These are phyloP conservation scores for Agrotis exclamationis DNA, from an alignment of 2,888 invertebrate genomes.

Conservation along the genomic window DNA sequence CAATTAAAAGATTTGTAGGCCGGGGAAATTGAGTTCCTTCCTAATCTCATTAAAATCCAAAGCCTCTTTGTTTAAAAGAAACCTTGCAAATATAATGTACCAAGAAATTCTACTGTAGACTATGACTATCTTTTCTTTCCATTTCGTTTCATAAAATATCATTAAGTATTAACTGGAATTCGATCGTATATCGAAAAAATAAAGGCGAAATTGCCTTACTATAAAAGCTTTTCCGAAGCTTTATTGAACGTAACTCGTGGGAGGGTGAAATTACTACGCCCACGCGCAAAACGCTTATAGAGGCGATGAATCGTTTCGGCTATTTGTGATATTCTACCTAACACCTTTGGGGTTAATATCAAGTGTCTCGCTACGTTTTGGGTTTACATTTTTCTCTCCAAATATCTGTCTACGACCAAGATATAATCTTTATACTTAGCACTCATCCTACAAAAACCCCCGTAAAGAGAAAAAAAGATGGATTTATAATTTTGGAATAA, in stretches of 20 bases:
- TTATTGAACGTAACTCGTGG: slow-evolving; percentile 64
- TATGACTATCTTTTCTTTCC: slow-evolving; percentile 34
- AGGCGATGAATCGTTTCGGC: slow-evolving; percentile 68
- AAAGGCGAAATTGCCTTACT: slow-evolving; percentile 37
- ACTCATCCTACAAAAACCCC: not conserved
- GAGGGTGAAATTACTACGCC: slow-evolving; percentile 73
- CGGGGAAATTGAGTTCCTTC: slow-evolving; percentile 38
- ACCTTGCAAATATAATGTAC: slow-evolving; percentile 40
- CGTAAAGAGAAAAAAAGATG: not conserved
- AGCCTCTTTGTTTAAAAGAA: slow-evolving; percentile 47
- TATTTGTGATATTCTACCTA: slow-evolving; percentile 53
- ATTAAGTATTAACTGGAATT: slow-evolving; percentile 30
- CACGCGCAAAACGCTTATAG: slow-evolving; percentile 71
- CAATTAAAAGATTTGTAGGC: slow-evolving; percentile 24
- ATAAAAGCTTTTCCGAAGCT: slow-evolving; percentile 38
- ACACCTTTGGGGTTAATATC: slow-evolving; percentile 27
- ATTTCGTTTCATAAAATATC: slow-evolving; percentile 32
- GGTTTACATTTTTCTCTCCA: not conserved
- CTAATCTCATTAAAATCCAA: slow-evolving; percentile 44
- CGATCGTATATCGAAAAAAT: slow-evolving; percentile 37
- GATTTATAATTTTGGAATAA: slow-evolving; percentile 21
- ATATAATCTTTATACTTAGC: not conserved
- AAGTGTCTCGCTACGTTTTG: slow-evolving; percentile 19
- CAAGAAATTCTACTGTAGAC: slow-evolving; percentile 17
- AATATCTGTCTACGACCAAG: not conserved